A percentile compares a stretch with the other conserved stretches of the same genome.
Conservation (phyloP, 2,797 vertebrate species). For the Acanthurus lineatus region DNA sequence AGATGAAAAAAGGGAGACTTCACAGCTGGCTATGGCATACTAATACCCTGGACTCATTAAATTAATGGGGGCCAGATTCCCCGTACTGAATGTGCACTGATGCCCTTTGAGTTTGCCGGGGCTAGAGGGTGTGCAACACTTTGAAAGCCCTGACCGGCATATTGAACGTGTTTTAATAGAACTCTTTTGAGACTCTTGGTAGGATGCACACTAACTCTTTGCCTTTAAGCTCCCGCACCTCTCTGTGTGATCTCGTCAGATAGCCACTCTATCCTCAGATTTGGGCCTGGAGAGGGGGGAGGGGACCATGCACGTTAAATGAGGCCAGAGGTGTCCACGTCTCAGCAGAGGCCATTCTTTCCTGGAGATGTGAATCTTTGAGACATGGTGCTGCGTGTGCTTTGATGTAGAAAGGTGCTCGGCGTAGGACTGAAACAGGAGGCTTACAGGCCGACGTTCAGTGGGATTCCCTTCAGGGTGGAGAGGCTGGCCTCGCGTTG, state of each 20-base stretch:
- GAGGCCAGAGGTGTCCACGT: constrained; percentile 84
- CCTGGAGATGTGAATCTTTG: constrained; percentile 83
- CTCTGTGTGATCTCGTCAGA: constrained; percentile 85
- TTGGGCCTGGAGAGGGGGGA: constrained; percentile 72
- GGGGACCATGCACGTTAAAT: constrained; percentile 78
- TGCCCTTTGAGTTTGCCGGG: constrained; percentile 88
- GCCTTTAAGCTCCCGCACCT: constrained; percentile 85
- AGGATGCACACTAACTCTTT: constrained; percentile 85
- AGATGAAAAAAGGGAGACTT: constrained; percentile 82
- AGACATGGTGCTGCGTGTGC: constrained; percentile 75
- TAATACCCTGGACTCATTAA: constrained; percentile 88
- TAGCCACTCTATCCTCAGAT: constrained; percentile 81
- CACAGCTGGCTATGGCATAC: constrained; percentile 85
- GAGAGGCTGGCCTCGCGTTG: constrained; percentile 66
- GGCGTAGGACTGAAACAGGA: constrained; percentile 77
- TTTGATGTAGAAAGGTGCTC: constrained; percentile 87
- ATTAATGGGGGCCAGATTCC: constrained; percentile 87
- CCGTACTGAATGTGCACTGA: constrained; percentile 78
- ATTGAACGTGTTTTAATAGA: constrained; percentile 87
- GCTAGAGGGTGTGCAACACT: constrained; percentile 85
- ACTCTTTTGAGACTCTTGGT: constrained; percentile 86
- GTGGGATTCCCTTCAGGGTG: constrained; percentile 78
- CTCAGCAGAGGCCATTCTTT: constrained; percentile 87
- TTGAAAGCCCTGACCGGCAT: constrained; percentile 88
- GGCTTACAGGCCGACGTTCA: constrained; percentile 74